Conservation (phyloP, 2,888 invertebrate genomes). For the Eristalis intricaria region DNA sequence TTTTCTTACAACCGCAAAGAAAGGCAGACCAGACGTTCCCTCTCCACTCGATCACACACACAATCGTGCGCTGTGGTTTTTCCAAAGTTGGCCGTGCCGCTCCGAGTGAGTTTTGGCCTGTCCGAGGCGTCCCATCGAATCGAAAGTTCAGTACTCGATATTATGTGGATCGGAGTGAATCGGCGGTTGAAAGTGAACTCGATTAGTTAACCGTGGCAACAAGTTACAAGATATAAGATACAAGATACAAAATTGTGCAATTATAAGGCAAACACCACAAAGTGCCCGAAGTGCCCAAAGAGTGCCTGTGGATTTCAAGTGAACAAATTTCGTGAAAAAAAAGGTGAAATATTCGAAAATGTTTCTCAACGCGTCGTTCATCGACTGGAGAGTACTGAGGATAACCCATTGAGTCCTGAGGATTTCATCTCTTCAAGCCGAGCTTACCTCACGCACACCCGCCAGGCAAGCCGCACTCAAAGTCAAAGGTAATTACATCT, state of each 20-base stretch:
- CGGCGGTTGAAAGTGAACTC: slow-evolving; percentile 61
- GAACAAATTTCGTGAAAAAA: slow-evolving; percentile 8
- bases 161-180: slow-evolving; percentile 65
- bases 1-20: slow-evolving; percentile 34
- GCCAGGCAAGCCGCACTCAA: neutral
- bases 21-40: slow-evolving; percentile 27
- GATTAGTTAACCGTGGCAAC: slow-evolving; percentile 28
- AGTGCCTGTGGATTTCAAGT: neutral
- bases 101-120: slow-evolving; percentile 31
- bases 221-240: neutral
- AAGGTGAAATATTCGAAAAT: slow-evolving; percentile 30
- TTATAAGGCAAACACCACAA: slow-evolving; percentile 39
- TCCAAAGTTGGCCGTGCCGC: slow-evolving; percentile 43
- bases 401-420: slow-evolving; percentile 53
- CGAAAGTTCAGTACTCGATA: slow-evolving; percentile 69
- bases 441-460: neutral
- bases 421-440: slow-evolving; percentile 36
- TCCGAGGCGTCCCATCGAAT: slow-evolving; percentile 50
- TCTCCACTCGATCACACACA: slow-evolving; percentile 10
- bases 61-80: slow-evolving; percentile 20
- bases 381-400: slow-evolving; percentile 45
- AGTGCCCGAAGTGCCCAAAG: neutral
- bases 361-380: slow-evolving; percentile 23
- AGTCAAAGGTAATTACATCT: slow-evolving; percentile 45
- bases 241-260: slow-evolving; percentile 45